Evolutionary conservation across 2,113 vertebrate genomes (phyloP), one percentile per base, ranked within the genome.

Genomic region (Pteruthius melanotis): DNA sequence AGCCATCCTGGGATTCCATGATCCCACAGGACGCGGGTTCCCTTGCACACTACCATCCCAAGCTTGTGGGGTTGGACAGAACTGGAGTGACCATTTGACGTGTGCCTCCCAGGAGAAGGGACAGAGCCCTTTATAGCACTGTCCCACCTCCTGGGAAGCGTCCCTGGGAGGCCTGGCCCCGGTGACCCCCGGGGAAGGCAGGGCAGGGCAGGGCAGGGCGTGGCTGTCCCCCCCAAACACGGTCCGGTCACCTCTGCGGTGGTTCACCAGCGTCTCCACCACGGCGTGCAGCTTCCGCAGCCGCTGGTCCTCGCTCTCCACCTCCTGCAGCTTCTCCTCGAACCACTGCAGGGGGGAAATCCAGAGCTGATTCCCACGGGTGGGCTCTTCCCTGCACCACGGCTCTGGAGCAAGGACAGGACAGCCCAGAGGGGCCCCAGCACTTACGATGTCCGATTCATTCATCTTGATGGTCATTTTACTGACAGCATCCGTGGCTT

Each of bases 391-490:
- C 74, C 76, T 11, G 9, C 33, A 30, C 22, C 64, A 0, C 0
- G 10, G 83, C 78, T 28, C 35, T 0, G 0, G 50, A 50, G 44
- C 0, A 0, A 37, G 66, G 11, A 39, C 6, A 2, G 40, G 42
- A 42, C 15, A 39, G 9, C 24, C 75, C 39, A 7, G n/a, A 45
- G 72, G 70, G 15, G 21, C 12, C 24, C 19, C 1, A 3, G 19
- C 78, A 95, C 99, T 99, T 97, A 99, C 99, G 57, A 99, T 97
- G 64, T 99, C 99, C 0, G 99, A 99, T 71, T 99, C 99, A 4
- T 99, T 99, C 99, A 99, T 99, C 98, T 99, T 99, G 95, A 99
- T 99, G 96, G 99, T 99, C 99, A 99, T 99, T 98, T 99, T 99
- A 96, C 98, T 99, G 97, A 99, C 99, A 0, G 99, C 99, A 8